Evolutionary conservation across 2,113 vertebrate species (phyloP).

Genomic region (Brachyistius frenatus): DNA sequence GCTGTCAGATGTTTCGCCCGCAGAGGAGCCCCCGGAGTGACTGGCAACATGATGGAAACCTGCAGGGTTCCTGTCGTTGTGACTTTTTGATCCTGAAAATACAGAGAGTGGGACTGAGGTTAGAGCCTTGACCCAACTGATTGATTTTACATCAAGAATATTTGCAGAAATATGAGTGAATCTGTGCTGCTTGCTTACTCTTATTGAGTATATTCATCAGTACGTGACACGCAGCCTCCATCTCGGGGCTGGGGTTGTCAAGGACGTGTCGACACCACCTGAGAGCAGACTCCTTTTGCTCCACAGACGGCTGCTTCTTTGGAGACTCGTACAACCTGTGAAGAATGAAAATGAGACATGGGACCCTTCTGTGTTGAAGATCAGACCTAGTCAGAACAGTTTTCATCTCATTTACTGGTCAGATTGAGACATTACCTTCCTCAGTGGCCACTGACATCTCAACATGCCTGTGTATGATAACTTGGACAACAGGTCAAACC

Average conservation of each 20-base stretch:
- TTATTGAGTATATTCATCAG: conserved; percentile 82
- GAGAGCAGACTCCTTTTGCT: conserved; percentile 77
- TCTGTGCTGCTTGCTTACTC: conserved; percentile 69
- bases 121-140: not conserved
- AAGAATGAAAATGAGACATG: not conserved
- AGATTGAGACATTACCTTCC: no score
- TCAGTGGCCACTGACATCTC: not conserved
- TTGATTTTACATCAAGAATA: not conserved
- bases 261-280: conserved; percentile 88
- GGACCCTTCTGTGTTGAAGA: not conserved
- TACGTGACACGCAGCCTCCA: conserved; percentile 83
- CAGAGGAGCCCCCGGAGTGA: conserved; percentile 77
- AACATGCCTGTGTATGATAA: not conserved
- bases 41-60: conserved; percentile 73
- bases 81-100: conserved; percentile 82
- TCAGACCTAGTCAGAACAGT: not conserved
- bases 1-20: conserved; percentile 82
- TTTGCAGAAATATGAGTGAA: not conserved
- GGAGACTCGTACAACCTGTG: conserved; percentile 87
- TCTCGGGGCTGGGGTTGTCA: conserved; percentile 87
- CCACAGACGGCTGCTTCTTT: conserved; percentile 61
- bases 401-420: not conserved
- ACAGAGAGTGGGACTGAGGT: conserved; percentile 57
- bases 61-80: conserved; percentile 77
- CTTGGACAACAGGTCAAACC: not conserved